Base-by-base conservation (phyloP, 1,140 invertebrate species). In the Zaprionus tsacasi region DNA sequence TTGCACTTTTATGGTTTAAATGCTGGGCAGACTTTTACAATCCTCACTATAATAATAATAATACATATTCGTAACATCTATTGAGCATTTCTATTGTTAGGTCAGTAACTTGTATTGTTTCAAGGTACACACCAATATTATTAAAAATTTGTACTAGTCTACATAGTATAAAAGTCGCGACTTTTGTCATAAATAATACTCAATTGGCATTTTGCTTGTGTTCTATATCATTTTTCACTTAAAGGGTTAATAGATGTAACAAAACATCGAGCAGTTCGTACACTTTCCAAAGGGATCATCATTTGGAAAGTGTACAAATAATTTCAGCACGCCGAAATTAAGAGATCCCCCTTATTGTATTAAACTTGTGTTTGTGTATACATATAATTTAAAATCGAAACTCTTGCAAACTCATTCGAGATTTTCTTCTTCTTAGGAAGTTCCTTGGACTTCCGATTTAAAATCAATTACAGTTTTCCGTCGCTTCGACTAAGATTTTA, bases 111-210 rank as follows among this genome's bases (percentile, higher is more conserved):
- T 25, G n/a, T 45, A 56, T 35, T 52, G 56, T 69, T 60, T 38
- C n/a, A 48, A 27, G 35, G 56, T 59, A 55, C 63, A 59, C 45
- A 59, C 48, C 25, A 61, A 86, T 86, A 81, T 74, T 78, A 66
- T 79, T 89, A 36, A 85, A 88, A 81, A 88, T 88, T 88, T 88
- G 81, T 88, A 88, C 85, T 88, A 88, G 75, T 73, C 85, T 88
- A 87, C 72, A 61, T 82, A 79, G 64, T 88, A 81, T 88, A 88
- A 76, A 88, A 80, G 67, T 73, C 13, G 72, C 68, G 70, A 77
- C 79, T 54, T 68, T 52, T 70, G 65, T 65, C 71, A 76, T 88
- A 88, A 89, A 89, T 88, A 88, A 89, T 88, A 87, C 83, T 70
- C 55, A 48, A 70, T 76, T 66, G 68, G 61, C 45, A 38, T 68